Conservation (phyloP, 2,797 vertebrate species). For the Tokudaia tokunoshimensis region DNA sequence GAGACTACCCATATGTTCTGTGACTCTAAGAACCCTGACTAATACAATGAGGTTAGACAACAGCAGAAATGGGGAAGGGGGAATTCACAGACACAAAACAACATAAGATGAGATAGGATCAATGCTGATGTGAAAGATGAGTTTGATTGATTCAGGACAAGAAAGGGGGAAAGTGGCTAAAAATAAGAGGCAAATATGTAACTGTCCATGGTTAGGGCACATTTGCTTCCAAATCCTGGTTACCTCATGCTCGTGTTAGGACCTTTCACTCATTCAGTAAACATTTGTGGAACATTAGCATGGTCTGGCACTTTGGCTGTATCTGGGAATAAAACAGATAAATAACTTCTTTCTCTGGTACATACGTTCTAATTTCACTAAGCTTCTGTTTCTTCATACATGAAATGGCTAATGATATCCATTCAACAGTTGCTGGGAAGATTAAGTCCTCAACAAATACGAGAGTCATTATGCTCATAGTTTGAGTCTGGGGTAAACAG, state of each 20-base stretch:
- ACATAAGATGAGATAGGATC: not conserved
- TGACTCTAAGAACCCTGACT: too few species aligned
- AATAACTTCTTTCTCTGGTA: not conserved
- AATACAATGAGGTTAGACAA: not conserved
- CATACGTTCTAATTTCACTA: not conserved
- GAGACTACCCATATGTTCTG: too few species aligned
- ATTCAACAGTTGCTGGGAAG: not conserved
- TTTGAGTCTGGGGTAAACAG: not conserved
- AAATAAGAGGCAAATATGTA: not conserved
- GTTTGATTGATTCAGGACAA: not conserved
- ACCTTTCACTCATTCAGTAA: not conserved
- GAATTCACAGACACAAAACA: not conserved
- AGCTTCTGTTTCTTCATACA: not conserved
- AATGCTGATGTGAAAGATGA: not conserved
- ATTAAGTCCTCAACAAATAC: not conserved
- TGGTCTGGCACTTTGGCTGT: not conserved
- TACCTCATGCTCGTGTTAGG: not conserved
- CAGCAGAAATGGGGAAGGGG: not conserved
- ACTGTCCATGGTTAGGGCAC: not conserved
- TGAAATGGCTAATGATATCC: conserved; percentile 14
- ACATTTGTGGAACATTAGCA: not conserved
- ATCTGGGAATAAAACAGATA: not conserved
- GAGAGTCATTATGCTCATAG: not conserved
- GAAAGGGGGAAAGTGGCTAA: not conserved
- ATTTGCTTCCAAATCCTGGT: not conserved